phyloP scores from a whole-genome alignment of 1,140 invertebrate genomes.

The Zophobas atratus region DNA sequence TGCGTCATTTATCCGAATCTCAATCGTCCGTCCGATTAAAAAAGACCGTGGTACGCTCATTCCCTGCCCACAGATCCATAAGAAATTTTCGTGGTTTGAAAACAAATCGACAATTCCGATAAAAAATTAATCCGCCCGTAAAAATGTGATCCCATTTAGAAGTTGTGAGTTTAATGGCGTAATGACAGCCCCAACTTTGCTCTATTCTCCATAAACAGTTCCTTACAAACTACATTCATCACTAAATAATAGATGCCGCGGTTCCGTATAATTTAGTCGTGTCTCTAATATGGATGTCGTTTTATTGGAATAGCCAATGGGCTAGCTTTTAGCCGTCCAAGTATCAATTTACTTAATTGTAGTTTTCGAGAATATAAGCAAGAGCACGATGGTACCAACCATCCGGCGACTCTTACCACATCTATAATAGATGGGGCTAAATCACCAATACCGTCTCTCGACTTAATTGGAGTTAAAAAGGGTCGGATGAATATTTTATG shows the following conservation, averaged over 20 bases:
- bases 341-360: constrained; percentile 48
- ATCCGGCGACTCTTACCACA: constrained; percentile 31
- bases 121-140: no score
- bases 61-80: background rate
- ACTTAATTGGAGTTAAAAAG: constrained; percentile 58
- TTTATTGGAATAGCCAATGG: constrained; percentile 39
- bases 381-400: constrained; percentile 2
- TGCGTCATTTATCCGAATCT: background rate
- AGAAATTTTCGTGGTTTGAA: background rate
- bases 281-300: constrained; percentile 18
- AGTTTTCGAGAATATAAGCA: constrained; percentile 36
- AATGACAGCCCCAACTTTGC: background rate
- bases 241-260: constrained; percentile 19
- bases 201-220: constrained; percentile 7
- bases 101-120: background rate
- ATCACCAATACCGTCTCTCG: constrained; percentile 55
- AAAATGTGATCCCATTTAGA: background rate
- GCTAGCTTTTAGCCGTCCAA: constrained; percentile 40
- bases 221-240: constrained; percentile 8
- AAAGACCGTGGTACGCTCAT: background rate
- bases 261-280: constrained; percentile 8
- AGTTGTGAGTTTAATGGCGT: constrained; percentile 1
- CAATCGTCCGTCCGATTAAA: background rate
- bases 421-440: constrained; percentile 49
- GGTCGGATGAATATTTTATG: constrained; percentile 52